Base-by-base conservation (phyloP, 2,888 invertebrate species). In the Ophion ellenae region DNA sequence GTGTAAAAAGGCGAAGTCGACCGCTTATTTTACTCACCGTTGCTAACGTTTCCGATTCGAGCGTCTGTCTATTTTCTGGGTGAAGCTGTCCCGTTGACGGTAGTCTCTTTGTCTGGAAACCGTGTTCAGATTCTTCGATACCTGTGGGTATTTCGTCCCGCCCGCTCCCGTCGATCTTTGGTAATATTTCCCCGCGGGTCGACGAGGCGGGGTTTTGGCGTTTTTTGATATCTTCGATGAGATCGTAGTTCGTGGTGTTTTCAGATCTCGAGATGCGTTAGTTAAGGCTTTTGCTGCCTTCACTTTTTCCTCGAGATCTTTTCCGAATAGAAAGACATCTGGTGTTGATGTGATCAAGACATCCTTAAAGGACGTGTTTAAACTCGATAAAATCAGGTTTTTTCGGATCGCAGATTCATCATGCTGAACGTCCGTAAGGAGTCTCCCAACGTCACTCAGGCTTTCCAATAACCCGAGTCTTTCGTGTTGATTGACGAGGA, bases 401-500 rank as follows among this genome's bases (percentile, higher is more conserved):
- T 81, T 67, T 28, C 85, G 40, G 17, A 87, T 87, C 3, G 73
- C 24, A 7, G 87, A 86, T 57, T 87, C 86, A 11, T 86, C 83
- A 57, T 81, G 83, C 63, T 87, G 86, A 2, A 87, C n/a, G 45
- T 87, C 87, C 4, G 67, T 81, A 9, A 87, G 66, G 24, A 88
- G 61, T 61, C 86, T 88, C 14, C 75, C 69, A 11, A 53, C 36
- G 40, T 82, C 81, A 14, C 86, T 70, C 20, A 88, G 36, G 45
- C 47, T 73, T 47, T 81, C 85, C n/a, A 69, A 78, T 28, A 64
- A 11, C 73, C n/a, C n/a, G 7, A 59, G 59, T 20, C 59, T 59
- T 20, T n/a, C 59, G n/a, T 64, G 4, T 71, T 40, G 66, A 67
- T 45, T 61, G 2, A 9, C 74, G 36, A 45, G 6, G 24, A 40